Evolutionary conservation across 2,797 vertebrate species (phyloP), one percentile per base, ranked within the genome.

Genomic region (Astyanax mexicanus): DNA sequence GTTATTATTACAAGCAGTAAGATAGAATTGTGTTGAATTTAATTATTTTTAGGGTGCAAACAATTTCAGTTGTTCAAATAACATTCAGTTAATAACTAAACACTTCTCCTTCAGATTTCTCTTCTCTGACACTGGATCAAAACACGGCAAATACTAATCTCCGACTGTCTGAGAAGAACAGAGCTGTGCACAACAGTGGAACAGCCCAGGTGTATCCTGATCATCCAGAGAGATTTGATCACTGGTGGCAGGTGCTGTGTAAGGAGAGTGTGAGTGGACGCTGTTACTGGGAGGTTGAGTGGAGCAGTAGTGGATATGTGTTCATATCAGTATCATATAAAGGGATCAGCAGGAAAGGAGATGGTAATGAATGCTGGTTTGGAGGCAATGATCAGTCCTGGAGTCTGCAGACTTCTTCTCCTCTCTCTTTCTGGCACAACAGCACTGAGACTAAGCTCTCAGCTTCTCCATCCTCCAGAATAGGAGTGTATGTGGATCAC

Each of bases 221-320:
- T 42, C 71, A 73, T 25, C 58, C 71, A 73, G 45, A 73, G 4
- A 73, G 60, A 73, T 73, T 73, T 64, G 15, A 64, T 23, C 12
- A 3, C 23, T 51, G 6, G 35, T 6, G 0, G 1, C 70, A 72
- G 44, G 70, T 72, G n/a, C 38, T 72, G 44, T 1, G 70, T 72
- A 51, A 62, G 44, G 25, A 72, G 44, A 58, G 25, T 35, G 54
- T 60, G 40, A 27, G 38, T 58, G 55, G 47, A 37, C 29, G 44
- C 61, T 65, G 72, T 74, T 74, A 71, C 69, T 71, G 54, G 69
- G 69, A 71, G 58, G 45, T 74, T 25, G 49, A 42, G 35, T 32
- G 37, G 47, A 55, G 37, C 32, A 21, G 27, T 60, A 1, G 1
- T 19, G 15, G 11, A 3, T n/a, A 0, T 42, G 21, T 66, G 23